These are phyloP conservation scores for Myathropa florea DNA, from an alignment of 2,888 invertebrate genomes.

Conservation along the genomic window DNA sequence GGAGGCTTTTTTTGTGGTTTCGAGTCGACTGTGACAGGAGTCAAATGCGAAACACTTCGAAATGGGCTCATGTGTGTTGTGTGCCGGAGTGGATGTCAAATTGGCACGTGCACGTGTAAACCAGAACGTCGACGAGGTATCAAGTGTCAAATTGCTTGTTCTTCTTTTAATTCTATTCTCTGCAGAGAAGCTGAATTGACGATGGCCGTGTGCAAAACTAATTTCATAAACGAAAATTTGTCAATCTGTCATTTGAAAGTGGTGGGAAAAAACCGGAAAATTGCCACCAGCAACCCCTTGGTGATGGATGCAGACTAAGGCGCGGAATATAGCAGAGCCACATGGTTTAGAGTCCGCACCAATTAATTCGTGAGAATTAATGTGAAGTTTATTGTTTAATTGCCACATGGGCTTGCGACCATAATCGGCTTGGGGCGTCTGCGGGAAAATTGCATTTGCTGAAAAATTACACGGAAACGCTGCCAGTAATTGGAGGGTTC, in stretches of 20 bases:
- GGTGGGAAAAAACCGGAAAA: conserved; percentile 59
- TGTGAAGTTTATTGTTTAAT: conserved; percentile 68
- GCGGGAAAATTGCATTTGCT: conserved; percentile 57
- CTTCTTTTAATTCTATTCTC: conserved; percentile 51
- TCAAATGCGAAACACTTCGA: conserved; percentile 59
- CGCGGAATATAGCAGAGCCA: background rate
- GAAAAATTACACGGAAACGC: conserved; percentile 57
- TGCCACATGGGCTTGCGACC: conserved; percentile 53
- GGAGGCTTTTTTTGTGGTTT: conserved; percentile 67
- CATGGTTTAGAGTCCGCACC: conserved; percentile 38
- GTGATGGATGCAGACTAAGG: conserved; percentile 5
- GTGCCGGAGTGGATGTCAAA: conserved; percentile 39
- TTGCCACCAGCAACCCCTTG: conserved; percentile 7
- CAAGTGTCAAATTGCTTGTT: conserved; percentile 76
- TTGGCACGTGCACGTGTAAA: conserved; percentile 66
- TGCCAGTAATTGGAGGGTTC: conserved; percentile 44
- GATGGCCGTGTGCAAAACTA: conserved; percentile 31
- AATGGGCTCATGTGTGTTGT: conserved; percentile 52
- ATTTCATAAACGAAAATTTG: conserved; percentile 63
- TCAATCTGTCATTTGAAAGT: conserved; percentile 49
- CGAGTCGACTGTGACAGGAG: conserved; percentile 63
- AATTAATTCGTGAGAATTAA: conserved; percentile 70
- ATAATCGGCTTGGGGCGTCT: conserved; percentile 1
- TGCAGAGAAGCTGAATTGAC: background rate
- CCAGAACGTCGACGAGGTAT: conserved; percentile 76